Percentiles rank a stretch among this genome's conserved stretches.
Evolutionary conservation across 2,888 invertebrate species (phyloP).

Genomic region (Physocephala rufipes): DNA sequence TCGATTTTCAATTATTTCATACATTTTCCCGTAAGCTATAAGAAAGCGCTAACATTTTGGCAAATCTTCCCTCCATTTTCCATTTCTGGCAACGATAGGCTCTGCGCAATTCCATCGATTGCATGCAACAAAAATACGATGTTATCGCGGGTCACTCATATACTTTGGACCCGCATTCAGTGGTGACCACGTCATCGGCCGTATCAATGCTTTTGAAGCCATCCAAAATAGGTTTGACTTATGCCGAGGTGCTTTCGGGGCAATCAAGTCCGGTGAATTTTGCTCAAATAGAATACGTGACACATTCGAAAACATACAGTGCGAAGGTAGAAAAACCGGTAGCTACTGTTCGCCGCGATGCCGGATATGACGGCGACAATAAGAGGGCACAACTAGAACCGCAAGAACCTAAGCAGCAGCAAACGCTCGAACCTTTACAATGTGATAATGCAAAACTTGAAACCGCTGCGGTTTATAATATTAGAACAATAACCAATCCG

Average conservation of each 20-base stretch:
- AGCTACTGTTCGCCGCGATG: conserved; percentile 42
- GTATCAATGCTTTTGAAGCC: conserved; percentile 67
- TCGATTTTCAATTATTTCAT: conserved; percentile 11
- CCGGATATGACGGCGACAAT: conserved; percentile 41
- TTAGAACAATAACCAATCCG: not conserved
- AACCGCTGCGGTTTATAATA: conserved; percentile 30
- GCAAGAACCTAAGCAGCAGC: conserved; percentile 19
- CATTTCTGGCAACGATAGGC: conserved; percentile 58
- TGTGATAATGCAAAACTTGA: conserved; percentile 18
- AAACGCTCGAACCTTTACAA: conserved; percentile 44
- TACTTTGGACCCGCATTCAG: conserved; percentile 77
- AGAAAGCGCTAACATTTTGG: conserved; percentile 64
- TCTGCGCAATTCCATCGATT: conserved; percentile 71
- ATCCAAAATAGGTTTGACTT: conserved; percentile 67
- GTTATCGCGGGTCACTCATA: conserved; percentile 77
- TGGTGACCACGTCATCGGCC: conserved; percentile 67
- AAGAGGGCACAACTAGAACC: conserved; percentile 38
- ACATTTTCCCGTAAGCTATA: conserved; percentile 33
- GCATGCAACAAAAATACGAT: conserved; percentile 76
- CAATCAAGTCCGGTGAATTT: conserved; percentile 64
- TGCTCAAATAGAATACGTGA: conserved; percentile 47
- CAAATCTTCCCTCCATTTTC: conserved; percentile 63
- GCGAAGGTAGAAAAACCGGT: conserved; percentile 44
- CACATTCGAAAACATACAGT: conserved; percentile 43
- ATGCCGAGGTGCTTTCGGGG: conserved; percentile 79